Percentiles rank a stretch among this genome's conserved stretches.
phyloP scores from a whole-genome alignment of 2,797 vertebrate genomes.

The Cygnus olor region DNA sequence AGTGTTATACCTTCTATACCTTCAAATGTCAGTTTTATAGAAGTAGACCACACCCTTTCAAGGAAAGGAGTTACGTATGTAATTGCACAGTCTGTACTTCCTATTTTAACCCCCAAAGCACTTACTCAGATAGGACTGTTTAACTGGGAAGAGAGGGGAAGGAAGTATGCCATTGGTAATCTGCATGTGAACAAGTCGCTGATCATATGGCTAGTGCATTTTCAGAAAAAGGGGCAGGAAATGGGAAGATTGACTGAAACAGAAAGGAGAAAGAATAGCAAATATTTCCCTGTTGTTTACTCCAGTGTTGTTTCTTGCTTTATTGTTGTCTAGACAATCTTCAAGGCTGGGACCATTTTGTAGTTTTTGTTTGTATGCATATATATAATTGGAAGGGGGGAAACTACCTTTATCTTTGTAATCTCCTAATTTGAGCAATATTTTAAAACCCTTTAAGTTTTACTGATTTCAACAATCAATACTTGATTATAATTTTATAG shows the following conservation, averaged over 20 bases:
- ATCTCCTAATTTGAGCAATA: neutral
- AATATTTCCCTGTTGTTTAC: neutral
- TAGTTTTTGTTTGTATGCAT: neutral
- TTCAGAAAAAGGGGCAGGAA: neutral
- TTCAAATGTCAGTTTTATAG: neutral
- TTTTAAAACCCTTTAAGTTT: neutral
- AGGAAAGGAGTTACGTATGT: neutral
- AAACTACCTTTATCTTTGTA: neutral
- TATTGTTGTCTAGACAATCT: neutral
- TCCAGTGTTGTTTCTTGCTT: neutral
- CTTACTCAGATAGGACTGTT: neutral
- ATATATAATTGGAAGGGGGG: rapidly evolving
- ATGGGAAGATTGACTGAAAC: neutral
- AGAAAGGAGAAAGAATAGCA: neutral
- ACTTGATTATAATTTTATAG: neutral
- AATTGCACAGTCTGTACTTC: conserved; percentile 10
- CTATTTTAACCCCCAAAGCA: conserved; percentile 13
- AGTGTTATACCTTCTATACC: neutral
- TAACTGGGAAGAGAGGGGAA: neutral
- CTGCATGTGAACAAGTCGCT: neutral
- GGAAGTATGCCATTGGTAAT: neutral
- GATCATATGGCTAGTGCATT: neutral
- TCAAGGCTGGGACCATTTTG: neutral
- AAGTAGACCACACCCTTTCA: neutral
- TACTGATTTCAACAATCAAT: neutral